These are phyloP conservation scores for Pyrgilauda ruficollis DNA, from an alignment of 2,113 vertebrate species.

Conservation along the genomic window DNA sequence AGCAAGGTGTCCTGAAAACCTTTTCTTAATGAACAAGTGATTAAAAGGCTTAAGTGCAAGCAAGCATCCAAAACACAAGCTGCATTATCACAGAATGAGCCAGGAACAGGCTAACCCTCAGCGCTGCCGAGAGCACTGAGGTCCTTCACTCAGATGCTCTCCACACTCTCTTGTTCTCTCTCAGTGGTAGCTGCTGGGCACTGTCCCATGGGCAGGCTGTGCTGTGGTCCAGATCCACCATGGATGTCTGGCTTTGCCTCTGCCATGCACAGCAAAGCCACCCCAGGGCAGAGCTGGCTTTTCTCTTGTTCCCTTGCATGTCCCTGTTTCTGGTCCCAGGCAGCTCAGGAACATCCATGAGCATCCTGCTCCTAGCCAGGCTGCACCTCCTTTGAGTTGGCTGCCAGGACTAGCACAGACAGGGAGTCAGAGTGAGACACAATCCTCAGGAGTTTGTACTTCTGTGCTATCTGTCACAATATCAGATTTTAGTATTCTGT, in stretches of 20 bases:
- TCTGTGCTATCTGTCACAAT: not conserved
- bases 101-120: conserved; percentile 31
- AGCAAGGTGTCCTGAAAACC: conserved; percentile 63
- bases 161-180: not conserved
- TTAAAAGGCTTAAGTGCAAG: conserved; percentile 64
- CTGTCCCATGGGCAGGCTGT: not conserved
- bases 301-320: not conserved
- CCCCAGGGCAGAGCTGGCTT: not conserved
- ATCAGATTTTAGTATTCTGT: not conserved
- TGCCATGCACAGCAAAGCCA: not conserved
- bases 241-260: not conserved
- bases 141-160: conserved; percentile 1
- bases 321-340: not conserved
- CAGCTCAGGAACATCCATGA: not conserved
- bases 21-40: conserved; percentile 69
- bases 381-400: not conserved
- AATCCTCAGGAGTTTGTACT: not conserved
- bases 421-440: not conserved
- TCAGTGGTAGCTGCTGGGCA: not conserved
- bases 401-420: not conserved
- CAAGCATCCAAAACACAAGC: conserved; percentile 46
- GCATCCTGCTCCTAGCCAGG: not conserved
- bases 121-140: not conserved
- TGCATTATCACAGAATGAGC: conserved; percentile 38
- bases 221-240: not conserved